Base-by-base conservation (phyloP, 23 tunicate species). In the Trididemnum nubilum region DNA sequence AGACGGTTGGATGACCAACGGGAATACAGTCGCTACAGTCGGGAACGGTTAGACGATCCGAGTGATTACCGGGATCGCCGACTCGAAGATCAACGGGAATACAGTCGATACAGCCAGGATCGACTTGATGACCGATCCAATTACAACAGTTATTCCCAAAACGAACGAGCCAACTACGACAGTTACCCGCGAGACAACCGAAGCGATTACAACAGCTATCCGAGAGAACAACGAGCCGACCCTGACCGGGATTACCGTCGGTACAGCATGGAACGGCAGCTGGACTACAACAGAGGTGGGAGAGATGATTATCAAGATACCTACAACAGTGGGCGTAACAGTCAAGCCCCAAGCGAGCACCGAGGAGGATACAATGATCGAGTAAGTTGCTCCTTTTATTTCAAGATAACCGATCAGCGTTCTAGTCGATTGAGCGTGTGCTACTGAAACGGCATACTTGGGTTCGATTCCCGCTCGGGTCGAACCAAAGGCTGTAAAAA, bases 21-120 rank as follows among this genome's bases (percentile, higher is more conserved):
- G 12, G 74, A 67, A 33, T 67, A 67, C 74, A 67, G 74, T 38
- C 37, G 74, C 7, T 67, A 67, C 38, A 67, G 74, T 67, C 74
- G 74, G n/a, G 74, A 67, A 12, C 37, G 74, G 2, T n/a, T 67
- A 7, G 74, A 67, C 22, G 74, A 32, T 7, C 69, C 27, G 7
- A 63, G 69, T 23, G 69, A 63, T 63, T 63, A 63, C 69, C 25
- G 69, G 23, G 69, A 63, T 21, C 69, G 69, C 19, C 69, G 69
- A 4, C 69, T 63, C 7, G 69, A 63, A 19, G 69, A 63, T 4
- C 69, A 63, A 28, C 69, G 69, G 28, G 69, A 63, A 23, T 23
- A 63, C 69, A 63, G 69, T 28, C 25, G 69, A 23, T 63, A 63
- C 69, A 63, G 69, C 27, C 69, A 28, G 27, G 69, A 63, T 4